Base-by-base conservation (phyloP, 2,113 vertebrate genomes). In the Poicephalus gulielmi region DNA sequence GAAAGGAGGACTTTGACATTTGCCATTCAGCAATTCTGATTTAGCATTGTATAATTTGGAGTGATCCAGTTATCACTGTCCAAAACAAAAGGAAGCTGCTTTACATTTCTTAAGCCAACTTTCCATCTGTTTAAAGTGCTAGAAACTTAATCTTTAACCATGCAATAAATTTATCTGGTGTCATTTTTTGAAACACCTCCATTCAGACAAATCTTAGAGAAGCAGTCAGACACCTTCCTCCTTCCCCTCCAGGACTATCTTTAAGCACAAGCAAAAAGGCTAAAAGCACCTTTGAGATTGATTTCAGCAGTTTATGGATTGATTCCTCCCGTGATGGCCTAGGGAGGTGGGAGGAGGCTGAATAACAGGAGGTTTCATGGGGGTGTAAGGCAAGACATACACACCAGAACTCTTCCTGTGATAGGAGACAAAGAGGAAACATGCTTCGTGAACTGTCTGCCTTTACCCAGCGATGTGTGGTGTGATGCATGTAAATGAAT, bases 401-500 rank as follows among this genome's bases (percentile, higher is more conserved):
- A 8, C 8, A 44, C 24, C 15, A 35, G 68, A 4, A 6, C 15
- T 80, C 62, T 53, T 53, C 27, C 52, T 80, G 67, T 43, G 37
- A n/a, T 15, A 31, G 49, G 28, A 70, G 6, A 25, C 23, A 57
- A 79, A n/a, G 37, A 85, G 22, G 17, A 83, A 79, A 31, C 2
- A 13, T 41, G 15, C 10, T 79, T 77, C 74, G 41, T 80, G 67
- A 41, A 25, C 55, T 50, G 30, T 33, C 75, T 81, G 57, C 62
- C n/a, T 55, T 60, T 60, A 59, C 35, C 20, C 33, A 69, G 11
- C 0, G 0, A 17, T 25, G 16, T 0, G 2, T 44, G 25, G 15
- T 69, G 39, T 41, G 44, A 80, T 75, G 46, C 18, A 10, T 14
- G 35, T 23, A 67, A 59, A 77, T 33, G 9, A 50, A 49, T 22